Evolutionary conservation across 1,140 invertebrate species (phyloP), one percentile per base, ranked within the genome.

Genomic region (Hycleus cichorii): DNA sequence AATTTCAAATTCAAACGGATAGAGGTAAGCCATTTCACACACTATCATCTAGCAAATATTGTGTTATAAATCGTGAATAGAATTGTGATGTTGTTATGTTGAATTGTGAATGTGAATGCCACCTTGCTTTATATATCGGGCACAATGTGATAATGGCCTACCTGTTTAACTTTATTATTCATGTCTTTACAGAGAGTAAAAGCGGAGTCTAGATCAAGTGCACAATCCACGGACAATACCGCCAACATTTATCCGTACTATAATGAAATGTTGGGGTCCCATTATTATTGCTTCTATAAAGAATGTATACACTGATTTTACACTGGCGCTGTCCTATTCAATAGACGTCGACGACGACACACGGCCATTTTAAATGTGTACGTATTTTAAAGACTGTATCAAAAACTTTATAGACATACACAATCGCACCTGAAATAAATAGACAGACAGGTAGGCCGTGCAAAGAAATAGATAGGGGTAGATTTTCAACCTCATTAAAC

Each of bases 111-210:
- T 69, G 47, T 61, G 60, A 69, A 65, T 67, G 58, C 51, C 65
- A 68, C 63, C 65, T 65, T 67, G 65, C 65, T 64, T 65, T 65
- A 62, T 64, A 63, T 64, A 18, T 18, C 18, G 54, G 57, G 52
- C 59, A 69, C 63, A 67, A 65, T 67, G 67, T 65, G 61, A 67
- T 67, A 69, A 69, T 69, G 58, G 62, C 50, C 64, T 66, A 69
- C 67, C 67, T 69, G 67, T 69, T 69, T 69, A 69, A 67, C 67
- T 67, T 65, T 67, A 69, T 69, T 69, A 68, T 68, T 66, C 67
- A 61, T 60, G 63, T 69, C 67, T 69, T 69, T 65, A 58, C 58
- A 60, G 52, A 18, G 18, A 48, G 53, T 42, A 56, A 56, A 56
- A 56, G 53, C 45, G 53, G 53, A 60, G 53, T 57, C 58, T 49